Base-by-base conservation (phyloP, 1,140 invertebrate species). In the Ceratoteleas bidentatus region DNA sequence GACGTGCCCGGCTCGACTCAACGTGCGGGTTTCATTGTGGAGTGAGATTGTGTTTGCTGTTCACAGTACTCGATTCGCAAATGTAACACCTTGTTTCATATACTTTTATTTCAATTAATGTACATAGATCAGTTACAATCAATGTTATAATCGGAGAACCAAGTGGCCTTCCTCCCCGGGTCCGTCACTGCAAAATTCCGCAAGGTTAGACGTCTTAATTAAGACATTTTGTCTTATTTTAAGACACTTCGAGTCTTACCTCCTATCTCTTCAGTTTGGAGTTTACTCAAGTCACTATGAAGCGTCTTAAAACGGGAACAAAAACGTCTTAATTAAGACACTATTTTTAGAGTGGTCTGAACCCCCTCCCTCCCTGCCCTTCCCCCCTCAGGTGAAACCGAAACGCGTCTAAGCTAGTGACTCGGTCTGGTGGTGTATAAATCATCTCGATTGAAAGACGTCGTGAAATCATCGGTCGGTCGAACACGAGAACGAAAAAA, bases 81-180 rank as follows among this genome's bases (percentile, higher is more conserved):
- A 69, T 81, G 49, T 73, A 75, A 75, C 65, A 81, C 52, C 70
- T 81, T 75, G 64, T 81, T 81, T 81, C 11, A 81, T 75, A 81
- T 75, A 75, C 43, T 75, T 81, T 81, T 81, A 81, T 81, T 81
- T 81, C 72, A 81, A 75, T 81, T 75, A 75, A 81, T 81, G 52
- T 81, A 81, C 78, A 81, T 75, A 75, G 64, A 81, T 58, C 60
- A 70, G 70, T 75, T 75, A 81, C 78, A 81, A 81, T 81, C 65
- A 81, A 74, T 79, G 50, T 68, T 68, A 62, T 80, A 62, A 68
- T 73, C 24, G 58, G 49, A 80, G 49, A 73, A 73, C 62, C 62
- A 73, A 73, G 54, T 72, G 53, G 9, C 5, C 14, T 8, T 57
- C 10, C 11, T 11, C 9, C 24, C 32, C 13, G 6, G 45, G 11